These are phyloP conservation scores for Penaeus japonicus DNA, from an alignment of 1,140 invertebrate species.

Conservation along the genomic window DNA sequence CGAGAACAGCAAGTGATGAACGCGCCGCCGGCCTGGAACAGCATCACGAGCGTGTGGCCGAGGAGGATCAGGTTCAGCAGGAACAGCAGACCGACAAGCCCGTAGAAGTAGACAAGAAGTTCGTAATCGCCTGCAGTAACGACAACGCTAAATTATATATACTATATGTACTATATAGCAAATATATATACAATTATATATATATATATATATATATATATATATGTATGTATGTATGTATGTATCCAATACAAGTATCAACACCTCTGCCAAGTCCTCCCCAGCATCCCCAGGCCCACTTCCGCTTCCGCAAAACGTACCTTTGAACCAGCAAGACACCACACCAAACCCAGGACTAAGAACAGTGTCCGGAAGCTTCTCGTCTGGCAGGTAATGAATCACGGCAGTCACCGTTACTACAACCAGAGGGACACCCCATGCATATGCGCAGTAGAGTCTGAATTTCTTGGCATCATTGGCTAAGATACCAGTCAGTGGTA, in stretches of 20 bases:
- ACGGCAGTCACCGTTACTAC: background rate
- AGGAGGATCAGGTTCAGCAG: background rate
- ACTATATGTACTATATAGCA: too few species aligned
- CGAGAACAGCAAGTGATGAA: background rate
- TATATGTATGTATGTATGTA: too few species aligned
- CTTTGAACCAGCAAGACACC: background rate
- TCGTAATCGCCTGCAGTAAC: background rate
- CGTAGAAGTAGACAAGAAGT: background rate
- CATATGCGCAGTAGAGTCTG: background rate
- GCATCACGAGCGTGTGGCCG: background rate
- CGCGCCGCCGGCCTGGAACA: background rate
- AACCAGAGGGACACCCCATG: background rate
- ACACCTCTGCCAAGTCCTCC: too few species aligned
- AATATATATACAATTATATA: too few species aligned
- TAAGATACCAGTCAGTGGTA: conserved; percentile 19
- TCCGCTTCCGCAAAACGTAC: too few species aligned
- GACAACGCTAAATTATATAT: too few species aligned
- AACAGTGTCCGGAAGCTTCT: background rate
- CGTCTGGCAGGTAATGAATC: background rate
- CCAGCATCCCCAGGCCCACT: too few species aligned
- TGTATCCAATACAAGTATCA: too few species aligned
- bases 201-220: too few species aligned
- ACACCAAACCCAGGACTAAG: background rate
- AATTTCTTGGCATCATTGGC: conserved; percentile 16
- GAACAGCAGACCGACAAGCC: background rate